Percentiles rank a stretch among this genome's conserved stretches.
These are phyloP conservation scores for Himalopsyche tibetana DNA, from an alignment of 2,888 invertebrate genomes.

Conservation along the genomic window DNA sequence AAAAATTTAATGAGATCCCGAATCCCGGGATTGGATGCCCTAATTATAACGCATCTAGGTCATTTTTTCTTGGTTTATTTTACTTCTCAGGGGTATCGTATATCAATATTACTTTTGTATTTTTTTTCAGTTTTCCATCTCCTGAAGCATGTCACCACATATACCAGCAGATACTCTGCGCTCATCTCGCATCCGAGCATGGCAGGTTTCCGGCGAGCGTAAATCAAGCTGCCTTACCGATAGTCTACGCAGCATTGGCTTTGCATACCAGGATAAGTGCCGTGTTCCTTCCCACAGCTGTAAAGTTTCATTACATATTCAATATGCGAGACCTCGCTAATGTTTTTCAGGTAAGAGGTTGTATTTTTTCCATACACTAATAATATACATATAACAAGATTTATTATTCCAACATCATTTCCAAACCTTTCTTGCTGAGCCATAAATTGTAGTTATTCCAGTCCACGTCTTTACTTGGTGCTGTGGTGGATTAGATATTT, in stretches of 20 bases:
- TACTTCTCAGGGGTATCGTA: no score
- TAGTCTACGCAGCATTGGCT: conserved; percentile 85
- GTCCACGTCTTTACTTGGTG: no score
- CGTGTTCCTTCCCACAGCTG: conserved; percentile 92
- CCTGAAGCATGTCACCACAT: conserved; percentile 89
- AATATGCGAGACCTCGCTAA: conserved; percentile 95
- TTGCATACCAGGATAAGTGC: conserved; percentile 86
- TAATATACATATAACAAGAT: no score
- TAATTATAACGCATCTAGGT: no score
- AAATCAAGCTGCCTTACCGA: conserved; percentile 77
- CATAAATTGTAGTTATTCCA: no score
- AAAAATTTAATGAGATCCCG: no score
- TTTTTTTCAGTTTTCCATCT: conserved; percentile 84
- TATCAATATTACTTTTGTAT: neutral
- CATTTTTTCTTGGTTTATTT: no score
- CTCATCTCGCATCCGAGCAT: conserved; percentile 82
- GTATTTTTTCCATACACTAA: no score
- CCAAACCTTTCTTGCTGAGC: no score
- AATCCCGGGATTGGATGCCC: no score
- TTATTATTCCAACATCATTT: no score
- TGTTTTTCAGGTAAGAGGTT: conserved; percentile 87
- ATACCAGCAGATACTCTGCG: conserved; percentile 87
- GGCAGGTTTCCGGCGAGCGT: conserved; percentile 82
- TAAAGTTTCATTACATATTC: conserved; percentile 96
- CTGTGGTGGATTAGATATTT: no score